A percentile compares a stretch with the other conserved stretches of the same genome.
These are phyloP conservation scores for Pantherophis guttatus DNA, from an alignment of 2,113 vertebrate species.

Conservation along the genomic window DNA sequence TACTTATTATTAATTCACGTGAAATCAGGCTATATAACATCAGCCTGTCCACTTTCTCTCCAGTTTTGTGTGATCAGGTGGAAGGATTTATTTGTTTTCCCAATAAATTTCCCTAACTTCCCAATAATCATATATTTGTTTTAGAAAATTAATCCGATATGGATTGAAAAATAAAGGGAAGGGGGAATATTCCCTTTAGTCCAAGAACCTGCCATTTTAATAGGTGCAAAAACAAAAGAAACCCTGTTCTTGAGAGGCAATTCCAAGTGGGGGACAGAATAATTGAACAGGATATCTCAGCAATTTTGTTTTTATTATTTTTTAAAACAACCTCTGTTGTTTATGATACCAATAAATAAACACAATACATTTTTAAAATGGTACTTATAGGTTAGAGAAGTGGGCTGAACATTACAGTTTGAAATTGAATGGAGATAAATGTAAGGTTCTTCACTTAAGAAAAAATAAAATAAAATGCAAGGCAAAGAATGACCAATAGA, in stretches of 20 bases:
- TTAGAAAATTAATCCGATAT: not conserved
- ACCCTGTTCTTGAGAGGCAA: not conserved
- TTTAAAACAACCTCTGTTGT: not conserved
- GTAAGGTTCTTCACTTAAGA: not conserved
- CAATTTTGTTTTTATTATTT: not conserved
- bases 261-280: not conserved
- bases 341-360: not conserved
- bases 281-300: not conserved
- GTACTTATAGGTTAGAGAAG: not conserved
- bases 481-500: not conserved
- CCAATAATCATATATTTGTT: not conserved
- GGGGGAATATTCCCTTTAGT: not conserved
- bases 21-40: not conserved
- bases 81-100: not conserved
- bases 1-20: not conserved
- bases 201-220: not conserved
- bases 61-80: not conserved
- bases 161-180: not conserved
- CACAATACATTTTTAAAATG: not conserved
- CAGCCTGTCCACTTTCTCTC: not conserved
- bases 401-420: not conserved
- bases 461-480: not conserved
- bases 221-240: fast-evolving
- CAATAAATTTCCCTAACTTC: not conserved
- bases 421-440: not conserved